Evolutionary conservation across 2,797 vertebrate genomes (phyloP).

Genomic region (Clarias laeviceps): DNA sequence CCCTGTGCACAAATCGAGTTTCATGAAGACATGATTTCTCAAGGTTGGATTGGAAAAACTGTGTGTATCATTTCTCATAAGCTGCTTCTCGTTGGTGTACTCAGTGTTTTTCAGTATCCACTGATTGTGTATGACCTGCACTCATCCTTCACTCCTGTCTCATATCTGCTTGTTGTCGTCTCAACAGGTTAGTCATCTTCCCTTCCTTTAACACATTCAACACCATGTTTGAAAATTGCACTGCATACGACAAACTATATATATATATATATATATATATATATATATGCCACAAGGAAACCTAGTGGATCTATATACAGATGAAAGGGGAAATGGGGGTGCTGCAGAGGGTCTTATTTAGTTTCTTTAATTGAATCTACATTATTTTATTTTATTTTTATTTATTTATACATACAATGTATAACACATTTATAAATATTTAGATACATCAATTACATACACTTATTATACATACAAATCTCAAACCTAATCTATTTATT

Average conservation of each 20-base stretch:
- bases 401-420: too few species aligned
- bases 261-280: too few species aligned
- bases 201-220: background rate
- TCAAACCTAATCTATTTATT: background rate
- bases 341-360: too few species aligned
- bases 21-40: background rate
- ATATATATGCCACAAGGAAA: too few species aligned
- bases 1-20: background rate
- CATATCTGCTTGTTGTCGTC: conserved; percentile 54
- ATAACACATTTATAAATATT: too few species aligned
- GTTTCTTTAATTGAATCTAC: too few species aligned
- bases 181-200: conserved; percentile 52
- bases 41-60: background rate
- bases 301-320: too few species aligned
- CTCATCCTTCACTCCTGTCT: conserved; percentile 38
- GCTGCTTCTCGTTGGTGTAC: background rate
- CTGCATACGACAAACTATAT: background rate
- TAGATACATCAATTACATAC: too few species aligned
- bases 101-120: conserved; percentile 50
- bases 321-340: too few species aligned
- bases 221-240: background rate
- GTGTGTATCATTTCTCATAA: background rate
- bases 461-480: background rate
- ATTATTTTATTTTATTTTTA: too few species aligned
- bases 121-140: conserved; percentile 47